Conservation (phyloP, 2,797 vertebrate species). For the Otus scops region DNA sequence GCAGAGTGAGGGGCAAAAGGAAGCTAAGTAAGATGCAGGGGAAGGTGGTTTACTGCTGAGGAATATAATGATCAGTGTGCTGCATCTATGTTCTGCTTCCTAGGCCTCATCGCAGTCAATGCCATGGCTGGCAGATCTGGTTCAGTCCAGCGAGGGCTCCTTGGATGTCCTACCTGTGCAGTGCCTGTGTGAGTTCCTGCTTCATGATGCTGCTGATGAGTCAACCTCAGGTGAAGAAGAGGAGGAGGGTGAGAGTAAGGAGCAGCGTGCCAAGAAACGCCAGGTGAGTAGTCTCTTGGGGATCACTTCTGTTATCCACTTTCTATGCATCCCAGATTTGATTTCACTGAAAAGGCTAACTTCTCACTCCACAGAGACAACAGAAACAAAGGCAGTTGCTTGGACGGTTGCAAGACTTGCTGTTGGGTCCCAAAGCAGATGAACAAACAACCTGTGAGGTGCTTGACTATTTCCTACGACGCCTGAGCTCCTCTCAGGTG, state of each 20-base stretch:
- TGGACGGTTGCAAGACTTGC: constrained; percentile 92
- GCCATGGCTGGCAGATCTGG: constrained; percentile 97
- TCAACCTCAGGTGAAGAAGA: constrained; percentile 86
- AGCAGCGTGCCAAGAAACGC: constrained; percentile 91
- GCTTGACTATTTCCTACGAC: constrained; percentile 95
- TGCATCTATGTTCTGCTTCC: background rate
- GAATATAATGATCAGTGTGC: background rate
- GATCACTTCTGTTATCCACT: background rate
- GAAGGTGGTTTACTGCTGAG: background rate
- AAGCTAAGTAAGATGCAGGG: background rate
- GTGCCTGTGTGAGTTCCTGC: constrained; percentile 96
- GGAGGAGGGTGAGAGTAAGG: constrained; percentile 94
- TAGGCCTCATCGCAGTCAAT: constrained; percentile 98
- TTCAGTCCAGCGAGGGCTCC: constrained; percentile 96
- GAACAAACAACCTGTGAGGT: constrained; percentile 97
- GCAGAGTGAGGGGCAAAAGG: background rate
- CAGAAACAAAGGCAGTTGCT: constrained; percentile 97
- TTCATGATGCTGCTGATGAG: constrained; percentile 93
- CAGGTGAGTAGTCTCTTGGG: constrained; percentile 70
- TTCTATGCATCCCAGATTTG: background rate
- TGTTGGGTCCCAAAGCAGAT: constrained; percentile 92
- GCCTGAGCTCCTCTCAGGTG: constrained; percentile 95
- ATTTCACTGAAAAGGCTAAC: background rate
- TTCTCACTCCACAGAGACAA: constrained; percentile 82
- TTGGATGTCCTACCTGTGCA: constrained; percentile 96